phyloP scores from a whole-genome alignment of 2,113 vertebrate species.

The Phaethon lepturus region DNA sequence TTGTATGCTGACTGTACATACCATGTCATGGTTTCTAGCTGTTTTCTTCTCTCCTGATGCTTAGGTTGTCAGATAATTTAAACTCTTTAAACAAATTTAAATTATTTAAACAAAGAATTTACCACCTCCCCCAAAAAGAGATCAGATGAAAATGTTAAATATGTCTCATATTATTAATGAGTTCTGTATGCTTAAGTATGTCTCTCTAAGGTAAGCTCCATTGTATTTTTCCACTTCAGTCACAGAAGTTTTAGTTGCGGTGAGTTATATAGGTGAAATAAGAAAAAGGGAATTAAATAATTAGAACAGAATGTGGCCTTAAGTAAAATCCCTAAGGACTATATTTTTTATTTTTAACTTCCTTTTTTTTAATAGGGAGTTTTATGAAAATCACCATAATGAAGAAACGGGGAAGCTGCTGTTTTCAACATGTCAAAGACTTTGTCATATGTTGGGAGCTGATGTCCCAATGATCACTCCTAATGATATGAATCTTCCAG shows the following conservation, averaged over 20 bases:
- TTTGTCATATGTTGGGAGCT: slow-evolving; percentile 89
- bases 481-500: slow-evolving; percentile 81
- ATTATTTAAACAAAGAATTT: not conserved
- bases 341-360: not conserved
- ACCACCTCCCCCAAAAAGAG: not conserved
- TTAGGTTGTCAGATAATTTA: not conserved
- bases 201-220: not conserved
- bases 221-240: not conserved
- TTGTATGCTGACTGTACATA: not conserved
- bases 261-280: not conserved
- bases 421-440: slow-evolving; percentile 83
- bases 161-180: not conserved
- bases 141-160: not conserved
- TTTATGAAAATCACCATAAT: slow-evolving; percentile 84
- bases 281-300: not conserved
- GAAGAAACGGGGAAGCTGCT: slow-evolving; percentile 83
- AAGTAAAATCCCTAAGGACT: not conserved
- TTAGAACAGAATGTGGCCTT: not conserved
- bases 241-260: not conserved
- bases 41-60: not conserved
- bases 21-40: not conserved
- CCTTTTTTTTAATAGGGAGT: slow-evolving; percentile 70
- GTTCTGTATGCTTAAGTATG: not conserved
- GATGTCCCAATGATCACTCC: slow-evolving; percentile 84
- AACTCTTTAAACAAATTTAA: not conserved